These are phyloP conservation scores for Oligia latruncula DNA, from an alignment of 2,888 invertebrate species.

Conservation along the genomic window DNA sequence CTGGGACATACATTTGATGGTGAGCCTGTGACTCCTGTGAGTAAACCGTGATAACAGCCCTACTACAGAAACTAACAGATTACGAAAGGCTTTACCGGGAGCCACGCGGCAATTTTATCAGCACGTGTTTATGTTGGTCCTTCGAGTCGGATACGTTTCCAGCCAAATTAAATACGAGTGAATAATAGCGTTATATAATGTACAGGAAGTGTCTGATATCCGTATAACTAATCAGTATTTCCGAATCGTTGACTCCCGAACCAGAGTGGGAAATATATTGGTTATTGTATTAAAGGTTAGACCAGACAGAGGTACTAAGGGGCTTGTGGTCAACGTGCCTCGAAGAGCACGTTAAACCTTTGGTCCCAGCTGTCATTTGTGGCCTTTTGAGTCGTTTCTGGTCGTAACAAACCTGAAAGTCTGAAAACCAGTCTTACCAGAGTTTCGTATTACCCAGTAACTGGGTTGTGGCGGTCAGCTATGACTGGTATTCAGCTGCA, in stretches of 20 bases:
- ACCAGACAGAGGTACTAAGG: background rate
- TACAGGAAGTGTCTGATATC: slow-evolving; percentile 39
- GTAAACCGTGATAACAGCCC: background rate
- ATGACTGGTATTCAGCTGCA: too few relatives aligned
- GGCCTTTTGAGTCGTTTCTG: too few relatives aligned
- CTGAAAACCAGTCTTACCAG: too few relatives aligned
- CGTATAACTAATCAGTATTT: slow-evolving; percentile 29
- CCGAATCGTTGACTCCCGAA: slow-evolving; percentile 28
- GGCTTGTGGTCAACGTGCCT: background rate
- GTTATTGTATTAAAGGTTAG: background rate
- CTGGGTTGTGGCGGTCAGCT: too few relatives aligned
- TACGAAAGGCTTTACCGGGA: background rate
- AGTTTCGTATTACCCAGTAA: too few relatives aligned
- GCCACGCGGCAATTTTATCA: slow-evolving; percentile 10
- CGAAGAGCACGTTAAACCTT: background rate
- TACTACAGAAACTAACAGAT: background rate
- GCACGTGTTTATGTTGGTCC: slow-evolving; percentile 5
- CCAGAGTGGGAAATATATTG: slow-evolving; percentile 7
- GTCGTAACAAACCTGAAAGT: too few relatives aligned
- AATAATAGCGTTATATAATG: background rate
- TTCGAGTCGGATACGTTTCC: slow-evolving; percentile 20
- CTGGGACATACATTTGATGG: background rate
- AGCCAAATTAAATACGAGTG: background rate
- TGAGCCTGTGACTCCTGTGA: background rate
- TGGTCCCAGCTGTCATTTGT: background rate